A percentile compares a stretch with the other conserved stretches of the same genome.
phyloP scores from a whole-genome alignment of 2,888 invertebrate species.

The Sepioteuthis lessoniana region DNA sequence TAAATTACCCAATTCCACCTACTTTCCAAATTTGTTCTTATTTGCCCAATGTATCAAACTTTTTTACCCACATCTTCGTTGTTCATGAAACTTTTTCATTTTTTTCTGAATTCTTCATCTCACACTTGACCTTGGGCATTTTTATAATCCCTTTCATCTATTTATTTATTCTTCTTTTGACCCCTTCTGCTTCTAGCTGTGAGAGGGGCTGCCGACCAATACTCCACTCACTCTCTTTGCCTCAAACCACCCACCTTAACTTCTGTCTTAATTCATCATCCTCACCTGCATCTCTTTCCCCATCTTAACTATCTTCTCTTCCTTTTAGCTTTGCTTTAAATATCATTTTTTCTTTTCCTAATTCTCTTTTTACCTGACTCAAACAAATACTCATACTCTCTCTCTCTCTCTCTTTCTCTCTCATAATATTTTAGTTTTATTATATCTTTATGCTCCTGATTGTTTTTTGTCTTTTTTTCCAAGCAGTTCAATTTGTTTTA shows the following conservation, averaged over 20 bases:
- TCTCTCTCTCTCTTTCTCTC: background rate
- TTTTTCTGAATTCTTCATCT: background rate
- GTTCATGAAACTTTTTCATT: constrained; percentile 1
- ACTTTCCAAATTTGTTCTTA: background rate
- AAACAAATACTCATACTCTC: background rate
- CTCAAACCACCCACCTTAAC: background rate
- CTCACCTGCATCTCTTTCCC: background rate
- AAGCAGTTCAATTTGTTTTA: background rate
- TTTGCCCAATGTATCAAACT: constrained; percentile 2
- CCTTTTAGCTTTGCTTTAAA: background rate
- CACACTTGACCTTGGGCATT: constrained; percentile 14
- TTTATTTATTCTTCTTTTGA: background rate
- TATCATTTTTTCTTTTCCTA: background rate
- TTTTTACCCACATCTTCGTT: background rate
- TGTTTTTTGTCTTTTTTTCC: too few species aligned
- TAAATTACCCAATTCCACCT: background rate
- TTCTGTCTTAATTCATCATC: constrained; percentile 33
- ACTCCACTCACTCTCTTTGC: background rate
- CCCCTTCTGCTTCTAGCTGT: background rate
- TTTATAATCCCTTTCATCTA: constrained; percentile 7
- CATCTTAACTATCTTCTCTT: background rate
- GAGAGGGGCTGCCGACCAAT: background rate
- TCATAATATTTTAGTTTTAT: background rate
- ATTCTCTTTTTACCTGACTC: background rate
- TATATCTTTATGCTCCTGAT: too few species aligned